A percentile compares a stretch with the other conserved stretches of the same genome.
phyloP scores from a whole-genome alignment of 2,113 vertebrate genomes.

The Montifringilla adamsi region DNA sequence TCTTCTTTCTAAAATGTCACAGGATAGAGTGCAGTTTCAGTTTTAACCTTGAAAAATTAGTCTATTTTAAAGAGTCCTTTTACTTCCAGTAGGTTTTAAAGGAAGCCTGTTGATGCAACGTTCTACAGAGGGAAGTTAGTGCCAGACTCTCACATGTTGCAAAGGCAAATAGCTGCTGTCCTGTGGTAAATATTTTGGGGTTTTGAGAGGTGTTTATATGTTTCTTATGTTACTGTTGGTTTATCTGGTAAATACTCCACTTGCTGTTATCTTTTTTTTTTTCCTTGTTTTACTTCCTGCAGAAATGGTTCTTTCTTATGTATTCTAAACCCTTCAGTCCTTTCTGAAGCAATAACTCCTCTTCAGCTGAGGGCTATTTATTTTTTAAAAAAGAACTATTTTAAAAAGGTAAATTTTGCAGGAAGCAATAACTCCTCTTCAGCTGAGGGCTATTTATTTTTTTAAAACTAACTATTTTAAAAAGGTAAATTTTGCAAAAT shows the following conservation, averaged over 20 bases:
- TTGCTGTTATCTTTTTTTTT: not conserved
- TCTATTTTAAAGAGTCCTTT: not conserved
- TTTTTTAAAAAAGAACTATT: not conserved
- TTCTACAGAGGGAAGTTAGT: not conserved
- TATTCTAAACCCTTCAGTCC: not conserved
- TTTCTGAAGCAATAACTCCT: not conserved
- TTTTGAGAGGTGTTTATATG: not conserved
- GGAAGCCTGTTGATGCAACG: not conserved
- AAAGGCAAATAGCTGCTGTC: not conserved
- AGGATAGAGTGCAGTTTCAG: not conserved
- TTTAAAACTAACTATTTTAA: not conserved
- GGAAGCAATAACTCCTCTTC: not conserved
- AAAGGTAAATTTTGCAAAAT: not conserved
- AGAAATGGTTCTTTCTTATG: not conserved
- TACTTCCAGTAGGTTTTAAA: not conserved
- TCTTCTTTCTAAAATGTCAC: not conserved
- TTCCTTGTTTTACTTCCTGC: not conserved
- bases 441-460: not conserved
- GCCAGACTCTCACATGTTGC: not conserved
- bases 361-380: not conserved
- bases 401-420: not conserved
- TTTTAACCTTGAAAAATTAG: not conserved
- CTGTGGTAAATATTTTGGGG: not conserved
- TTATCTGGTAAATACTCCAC: conserved; percentile 2
- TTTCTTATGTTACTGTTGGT: conserved; percentile 20